Base-by-base conservation (phyloP, 2,113 vertebrate species). In the Paramormyrops kingsleyae region DNA sequence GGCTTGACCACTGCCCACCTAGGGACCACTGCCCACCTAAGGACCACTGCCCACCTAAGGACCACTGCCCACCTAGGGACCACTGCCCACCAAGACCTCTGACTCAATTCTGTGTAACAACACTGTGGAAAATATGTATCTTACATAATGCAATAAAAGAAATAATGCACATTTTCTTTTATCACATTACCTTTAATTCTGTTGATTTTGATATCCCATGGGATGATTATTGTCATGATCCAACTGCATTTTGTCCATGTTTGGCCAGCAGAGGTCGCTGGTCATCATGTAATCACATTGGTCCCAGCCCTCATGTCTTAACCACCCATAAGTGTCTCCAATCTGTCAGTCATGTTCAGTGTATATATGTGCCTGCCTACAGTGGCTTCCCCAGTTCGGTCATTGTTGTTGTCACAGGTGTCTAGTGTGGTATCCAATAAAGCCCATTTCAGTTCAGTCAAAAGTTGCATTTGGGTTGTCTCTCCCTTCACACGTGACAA, bases 1-100 rank as follows among this genome's bases (percentile, higher is more conserved):
- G 92, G 88, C 92, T 93, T 99, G 80, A 97, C 97, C 0, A 94
- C 97, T 0, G 94, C 95, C 92, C 96, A 95, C 90, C 90, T 96
- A 91, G 95, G 98, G 99, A 88, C 2, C 35, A 35, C 35, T 35
- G 35, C 35, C 35, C 35, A 35, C 35, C 35, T 35, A 35, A 1
- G 35, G 35, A 44, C 6, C 44, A 44, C 44, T 44, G 44, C 95
- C 92, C 96, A 95, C 90, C 90, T 96, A 91, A 95, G 98, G 99
- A 88, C 2, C 44, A 44, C 44, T 44, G 44, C 95, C 92, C 96
- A 95, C 90, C 90, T 96, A 91, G 95, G 98, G 99, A 88, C 2
- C n/a, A n/a, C 8, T 3, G 24, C 59, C 24, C 59, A 9, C 24
- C 24, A n/a, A 66, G 24, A 27, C n/a, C 62, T 66, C n/a, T 66